These are phyloP conservation scores for Ammodytes marinus DNA, from an alignment of 2,113 vertebrate species.

Conservation along the genomic window DNA sequence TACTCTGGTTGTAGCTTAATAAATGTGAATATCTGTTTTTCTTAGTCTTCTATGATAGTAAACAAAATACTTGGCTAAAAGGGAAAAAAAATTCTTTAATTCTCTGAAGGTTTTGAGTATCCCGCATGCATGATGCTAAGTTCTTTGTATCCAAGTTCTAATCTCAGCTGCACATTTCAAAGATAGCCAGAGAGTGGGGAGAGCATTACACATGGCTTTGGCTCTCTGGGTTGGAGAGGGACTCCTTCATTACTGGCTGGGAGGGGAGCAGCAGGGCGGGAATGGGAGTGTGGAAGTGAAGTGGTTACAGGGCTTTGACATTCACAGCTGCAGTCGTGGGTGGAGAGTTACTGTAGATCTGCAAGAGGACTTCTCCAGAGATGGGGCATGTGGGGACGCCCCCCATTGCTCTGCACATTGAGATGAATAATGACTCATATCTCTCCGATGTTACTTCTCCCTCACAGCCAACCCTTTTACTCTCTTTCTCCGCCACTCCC, in stretches of 20 bases:
- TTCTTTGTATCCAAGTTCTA: not conserved
- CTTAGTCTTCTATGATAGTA: not conserved
- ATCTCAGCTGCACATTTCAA: slow-evolving; percentile 41
- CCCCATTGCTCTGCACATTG: slow-evolving; percentile 34
- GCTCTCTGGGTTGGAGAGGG: slow-evolving; percentile 48
- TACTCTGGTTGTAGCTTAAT: not conserved
- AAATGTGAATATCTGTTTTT: not conserved
- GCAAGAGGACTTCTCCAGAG: slow-evolving; percentile 39
- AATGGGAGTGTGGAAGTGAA: slow-evolving; percentile 49
- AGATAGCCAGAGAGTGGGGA: not conserved
- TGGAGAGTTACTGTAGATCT: slow-evolving; percentile 35
- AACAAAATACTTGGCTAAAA: not conserved
- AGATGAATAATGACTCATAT: slow-evolving; percentile 69
- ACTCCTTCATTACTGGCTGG: slow-evolving; percentile 51
- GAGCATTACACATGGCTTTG: slow-evolving; percentile 31
- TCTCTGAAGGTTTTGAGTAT: not conserved
- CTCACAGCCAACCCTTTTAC: slow-evolving; percentile 3
- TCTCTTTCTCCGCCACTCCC: slow-evolving; percentile 62
- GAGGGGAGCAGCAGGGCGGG: slow-evolving; percentile 58
- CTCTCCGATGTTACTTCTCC: slow-evolving; percentile 37
- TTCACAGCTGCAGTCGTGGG: slow-evolving; percentile 55
- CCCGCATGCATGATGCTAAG: not conserved
- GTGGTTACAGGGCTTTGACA: slow-evolving; percentile 50
- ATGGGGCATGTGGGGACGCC: slow-evolving; percentile 22
- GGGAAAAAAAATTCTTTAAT: not conserved